Evolutionary conservation across 2,888 invertebrate genomes (phyloP), one percentile per base, ranked within the genome.

Genomic region (Drosophila cracens): DNA sequence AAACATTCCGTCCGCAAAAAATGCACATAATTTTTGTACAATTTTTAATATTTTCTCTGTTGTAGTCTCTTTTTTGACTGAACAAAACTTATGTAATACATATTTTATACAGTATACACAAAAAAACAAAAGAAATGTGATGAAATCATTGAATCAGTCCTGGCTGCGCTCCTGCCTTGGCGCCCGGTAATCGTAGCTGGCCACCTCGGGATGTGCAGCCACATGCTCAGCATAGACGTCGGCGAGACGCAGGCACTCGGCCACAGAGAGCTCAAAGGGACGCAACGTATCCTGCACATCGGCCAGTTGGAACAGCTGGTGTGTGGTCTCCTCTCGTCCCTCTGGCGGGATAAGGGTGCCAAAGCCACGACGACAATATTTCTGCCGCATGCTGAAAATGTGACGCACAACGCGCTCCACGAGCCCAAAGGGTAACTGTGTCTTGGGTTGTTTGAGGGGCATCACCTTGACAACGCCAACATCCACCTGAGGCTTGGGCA

Each of bases 401-500:
- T 96, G 96, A 0, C 98, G 94, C 0, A 96, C 94, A 13, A 99
- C 96, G 94, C 98, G 99, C 91, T 99, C 98, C 21, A 99, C 96
- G 70, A 97, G 91, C 82, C 95, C 94, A 92, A 99, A 99, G 0
- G 98, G 96, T 43, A 97, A 94, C 68, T 94, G 91, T 18, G 97
- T 96, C 57, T 95, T 93, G 0, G 99, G 99, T 54, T 94, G 92
- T 81, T 95, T 95, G 11, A 96, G 93, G 1, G 99, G 99, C 21
- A 95, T 95, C 56, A 99, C 94, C 56, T 96, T 96, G 0, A 99
- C 98, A 1, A 99, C 97, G 21, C 98, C 98, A 0, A 99, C 99
- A 94, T 99, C 98, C 7, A 99, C 99, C 74, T 99, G 95, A 0
- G 99, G 99, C 90, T 97, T 96, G 0, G 99, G 99, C 36, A 99